Evolutionary conservation across 1,140 invertebrate genomes (phyloP), one percentile per base, ranked within the genome.

Genomic region (Leptopilina boulardi): DNA sequence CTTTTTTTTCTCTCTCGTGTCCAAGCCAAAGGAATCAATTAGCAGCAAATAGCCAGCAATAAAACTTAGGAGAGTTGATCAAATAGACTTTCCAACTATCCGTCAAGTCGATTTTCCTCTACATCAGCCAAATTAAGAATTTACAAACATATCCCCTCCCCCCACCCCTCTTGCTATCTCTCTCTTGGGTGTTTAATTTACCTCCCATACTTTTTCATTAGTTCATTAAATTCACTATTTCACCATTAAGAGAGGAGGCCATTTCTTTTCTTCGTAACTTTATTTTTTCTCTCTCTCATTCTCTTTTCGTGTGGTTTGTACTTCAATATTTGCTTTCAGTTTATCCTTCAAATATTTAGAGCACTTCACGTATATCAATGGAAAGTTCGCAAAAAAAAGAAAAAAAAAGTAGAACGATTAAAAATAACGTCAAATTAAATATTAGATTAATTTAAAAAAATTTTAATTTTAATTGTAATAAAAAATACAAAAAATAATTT

Each of bases 1-100:
- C 13, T 66, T 6, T 38, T 66, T 66, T 66, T 23, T 15, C 23
- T 66, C 34, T 4, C 26, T 66, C 59, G 59, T 66, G 59, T 66
- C 26, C 59, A 66, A 66, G 59, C 59, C 59, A 66, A 66, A 66
- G 59, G 59, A 66, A 66, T 66, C 59, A 66, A 66, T 66, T 66
- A 66, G 59, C 59, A 34, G 59, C 59, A 66, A 66, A 66, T 66
- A 66, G 59, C 59, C 15, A 66, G 59, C 26, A 66, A 66, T 66
- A 66, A 66, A 66, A 66, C 59, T 66, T 66, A 15, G 59, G n/a
- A 66, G 59, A 66, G 59, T 30, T 66, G 59, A 66, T 30, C 59
- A 66, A 66, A 66, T 66, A 66, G 59, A 66, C 59, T 66, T 66
- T 30, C 13, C 13, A 34, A 66, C 26, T 66, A 66, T 66, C 59